Percentiles rank a stretch among this genome's conserved stretches.
These are phyloP conservation scores for Vidua chalybeata DNA, from an alignment of 2,113 vertebrate genomes.

Conservation along the genomic window DNA sequence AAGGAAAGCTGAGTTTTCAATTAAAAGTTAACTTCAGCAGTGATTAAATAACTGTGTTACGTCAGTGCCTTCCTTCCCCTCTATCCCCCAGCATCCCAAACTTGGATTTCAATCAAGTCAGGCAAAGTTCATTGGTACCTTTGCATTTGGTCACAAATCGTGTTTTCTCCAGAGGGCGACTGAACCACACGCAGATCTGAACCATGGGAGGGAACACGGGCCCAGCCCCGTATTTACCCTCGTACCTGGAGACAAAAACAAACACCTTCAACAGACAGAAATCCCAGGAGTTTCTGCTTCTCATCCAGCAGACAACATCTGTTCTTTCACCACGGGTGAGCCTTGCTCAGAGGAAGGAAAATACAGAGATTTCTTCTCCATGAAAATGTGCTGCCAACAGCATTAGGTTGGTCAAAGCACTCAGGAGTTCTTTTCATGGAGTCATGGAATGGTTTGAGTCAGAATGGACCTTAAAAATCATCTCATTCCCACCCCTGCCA, in stretches of 20 bases:
- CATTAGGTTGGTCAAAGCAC: not conserved
- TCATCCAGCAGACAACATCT: not conserved
- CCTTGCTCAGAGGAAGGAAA: not conserved
- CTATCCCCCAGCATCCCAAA: not conserved
- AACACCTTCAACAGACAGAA: not conserved
- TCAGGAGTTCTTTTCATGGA: not conserved
- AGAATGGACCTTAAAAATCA: not conserved
- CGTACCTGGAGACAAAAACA: constrained; percentile 75
- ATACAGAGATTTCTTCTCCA: not conserved
- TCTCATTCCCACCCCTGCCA: not conserved
- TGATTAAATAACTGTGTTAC: not conserved
- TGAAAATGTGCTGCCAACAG: not conserved
- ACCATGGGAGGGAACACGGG: constrained; percentile 81
- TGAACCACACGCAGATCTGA: constrained; percentile 87
- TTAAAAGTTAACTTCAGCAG: not conserved
- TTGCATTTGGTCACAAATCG: constrained; percentile 87
- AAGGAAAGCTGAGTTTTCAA: constrained; percentile 12
- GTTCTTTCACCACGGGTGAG: not conserved
- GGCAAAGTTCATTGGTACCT: constrained; percentile 76
- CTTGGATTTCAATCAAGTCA: not conserved
- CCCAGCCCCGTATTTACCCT: constrained; percentile 84
- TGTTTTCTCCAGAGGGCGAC: constrained; percentile 86
- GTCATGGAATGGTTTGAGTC: not conserved
- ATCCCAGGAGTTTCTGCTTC: not conserved
- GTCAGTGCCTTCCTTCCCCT: constrained; percentile 7